These are phyloP conservation scores for Polylopha cassiicola DNA, from an alignment of 2,888 invertebrate genomes.

Conservation along the genomic window DNA sequence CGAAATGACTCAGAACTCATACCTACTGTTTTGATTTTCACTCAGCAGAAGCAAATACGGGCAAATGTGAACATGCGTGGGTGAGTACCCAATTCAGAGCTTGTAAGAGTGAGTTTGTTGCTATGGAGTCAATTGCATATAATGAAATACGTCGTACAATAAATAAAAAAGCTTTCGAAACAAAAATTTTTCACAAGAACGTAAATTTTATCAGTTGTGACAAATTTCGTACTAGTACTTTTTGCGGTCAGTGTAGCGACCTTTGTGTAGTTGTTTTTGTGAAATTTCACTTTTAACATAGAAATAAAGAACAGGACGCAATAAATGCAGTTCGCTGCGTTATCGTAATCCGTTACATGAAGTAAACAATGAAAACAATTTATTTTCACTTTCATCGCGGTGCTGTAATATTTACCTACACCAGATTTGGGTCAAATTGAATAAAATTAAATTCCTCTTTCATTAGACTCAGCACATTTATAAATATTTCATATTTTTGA, in stretches of 20 bases:
- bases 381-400: conserved; percentile 25
- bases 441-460: too few relatives aligned
- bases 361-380: conserved; percentile 36
- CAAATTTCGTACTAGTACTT: too few relatives aligned
- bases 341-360: conserved; percentile 46
- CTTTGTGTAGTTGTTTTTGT: background rate
- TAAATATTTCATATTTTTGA: too few relatives aligned
- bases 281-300: background rate
- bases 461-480: too few relatives aligned
- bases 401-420: conserved; percentile 1
- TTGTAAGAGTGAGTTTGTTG: conserved; percentile 16
- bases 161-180: too few relatives aligned
- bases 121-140: conserved; percentile 9
- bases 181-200: background rate
- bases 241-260: too few relatives aligned
- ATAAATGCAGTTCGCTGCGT: conserved; percentile 37
- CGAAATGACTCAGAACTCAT: conserved; percentile 46
- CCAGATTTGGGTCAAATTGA: background rate
- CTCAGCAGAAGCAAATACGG: conserved; percentile 36
- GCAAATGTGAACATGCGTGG: conserved; percentile 25
- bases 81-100: conserved; percentile 27
- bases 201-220: conserved; percentile 4
- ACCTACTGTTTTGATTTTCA: conserved; percentile 51
- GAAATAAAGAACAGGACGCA: conserved; percentile 41
- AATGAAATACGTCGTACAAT: too few relatives aligned